These are phyloP conservation scores for Microcebus lehilahytsara DNA, from an alignment of 2,113 vertebrate genomes.

Conservation along the genomic window DNA sequence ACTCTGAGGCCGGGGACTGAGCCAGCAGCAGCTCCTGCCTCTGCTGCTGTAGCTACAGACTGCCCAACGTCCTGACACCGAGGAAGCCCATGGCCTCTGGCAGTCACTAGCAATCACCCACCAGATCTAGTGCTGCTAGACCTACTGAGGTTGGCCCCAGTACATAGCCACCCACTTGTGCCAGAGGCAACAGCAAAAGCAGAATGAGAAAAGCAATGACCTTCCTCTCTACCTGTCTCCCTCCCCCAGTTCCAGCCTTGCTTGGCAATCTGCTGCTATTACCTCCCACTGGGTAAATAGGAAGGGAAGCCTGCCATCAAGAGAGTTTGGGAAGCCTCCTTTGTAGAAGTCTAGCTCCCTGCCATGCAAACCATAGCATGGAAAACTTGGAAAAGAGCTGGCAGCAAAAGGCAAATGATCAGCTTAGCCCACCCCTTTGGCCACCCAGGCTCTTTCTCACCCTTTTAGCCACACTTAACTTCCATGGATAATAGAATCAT, in stretches of 20 bases:
- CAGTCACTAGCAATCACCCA: not conserved
- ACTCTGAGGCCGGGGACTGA: not conserved
- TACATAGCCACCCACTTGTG: not conserved
- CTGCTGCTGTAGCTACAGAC: too few species aligned
- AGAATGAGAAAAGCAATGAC: not conserved
- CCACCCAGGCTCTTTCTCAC: not conserved
- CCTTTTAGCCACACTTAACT: not conserved
- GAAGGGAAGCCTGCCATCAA: not conserved
- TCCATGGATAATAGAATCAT: not conserved
- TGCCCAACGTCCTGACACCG: rapidly evolving
- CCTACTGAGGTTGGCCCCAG: not conserved
- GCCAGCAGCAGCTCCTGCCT: not conserved
- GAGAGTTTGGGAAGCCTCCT: not conserved
- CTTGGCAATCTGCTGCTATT: not conserved
- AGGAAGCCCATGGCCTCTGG: not conserved
- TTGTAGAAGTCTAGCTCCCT: not conserved
- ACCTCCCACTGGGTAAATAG: not conserved
- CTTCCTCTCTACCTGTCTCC: not conserved
- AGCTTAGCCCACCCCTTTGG: not conserved
- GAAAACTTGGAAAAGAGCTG: not conserved
- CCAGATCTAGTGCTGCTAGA: not conserved
- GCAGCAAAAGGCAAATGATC: not conserved
- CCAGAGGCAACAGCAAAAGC: not conserved
- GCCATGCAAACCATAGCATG: not conserved
- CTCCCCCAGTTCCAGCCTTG: not conserved